Conservation (phyloP, 2,113 vertebrate genomes). For the Helogale parvula region DNA sequence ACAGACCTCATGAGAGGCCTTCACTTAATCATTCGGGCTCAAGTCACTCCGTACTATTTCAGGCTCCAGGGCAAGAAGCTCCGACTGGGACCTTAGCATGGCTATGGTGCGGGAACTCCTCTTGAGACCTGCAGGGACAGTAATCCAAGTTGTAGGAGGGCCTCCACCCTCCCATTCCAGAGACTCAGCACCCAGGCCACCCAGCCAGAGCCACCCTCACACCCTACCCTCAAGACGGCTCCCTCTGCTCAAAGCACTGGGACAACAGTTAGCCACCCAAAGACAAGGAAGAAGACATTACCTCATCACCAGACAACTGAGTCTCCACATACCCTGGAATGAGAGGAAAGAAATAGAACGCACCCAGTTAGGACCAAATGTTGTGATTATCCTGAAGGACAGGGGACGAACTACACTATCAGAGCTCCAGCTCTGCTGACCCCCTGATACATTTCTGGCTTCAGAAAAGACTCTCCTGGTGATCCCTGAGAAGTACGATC, state of each 20-base stretch:
- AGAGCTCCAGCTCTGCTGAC: background rate
- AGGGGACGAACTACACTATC: background rate
- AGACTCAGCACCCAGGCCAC: too few species aligned
- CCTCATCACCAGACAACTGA: background rate
- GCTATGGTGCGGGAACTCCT: background rate
- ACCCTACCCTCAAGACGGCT: background rate
- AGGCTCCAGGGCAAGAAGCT: background rate
- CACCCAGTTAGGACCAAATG: background rate
- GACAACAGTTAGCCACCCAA: background rate
- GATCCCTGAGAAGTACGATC: background rate
- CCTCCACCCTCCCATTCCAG: background rate
- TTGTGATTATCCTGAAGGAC: background rate
- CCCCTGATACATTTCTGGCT: background rate
- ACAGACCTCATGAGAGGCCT: background rate
- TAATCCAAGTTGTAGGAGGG: background rate
- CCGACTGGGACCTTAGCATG: background rate
- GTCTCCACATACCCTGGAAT: background rate
- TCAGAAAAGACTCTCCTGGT: background rate
- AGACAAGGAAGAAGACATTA: background rate
- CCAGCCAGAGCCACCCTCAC: background rate
- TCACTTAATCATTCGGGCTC: background rate
- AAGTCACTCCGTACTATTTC: fast-evolving
- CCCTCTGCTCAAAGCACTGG: background rate
- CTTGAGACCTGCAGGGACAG: constrained; percentile 2
- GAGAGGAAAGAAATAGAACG: background rate